A percentile compares a stretch with the other conserved stretches of the same genome.
Evolutionary conservation across 2,113 vertebrate genomes (phyloP).

Genomic region (Noturus placidus): DNA sequence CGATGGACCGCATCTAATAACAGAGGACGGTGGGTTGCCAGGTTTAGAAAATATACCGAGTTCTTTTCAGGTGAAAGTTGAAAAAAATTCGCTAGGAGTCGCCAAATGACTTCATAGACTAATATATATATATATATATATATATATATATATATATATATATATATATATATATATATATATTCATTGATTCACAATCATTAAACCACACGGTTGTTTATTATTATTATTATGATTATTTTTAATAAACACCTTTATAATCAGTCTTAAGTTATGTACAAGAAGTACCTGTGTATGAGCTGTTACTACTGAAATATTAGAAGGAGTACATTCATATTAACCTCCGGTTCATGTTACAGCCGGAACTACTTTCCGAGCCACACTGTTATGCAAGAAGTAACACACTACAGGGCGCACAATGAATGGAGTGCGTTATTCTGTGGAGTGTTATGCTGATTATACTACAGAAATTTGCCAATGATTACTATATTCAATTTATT

Average conservation of each 20-base stretch:
- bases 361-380: too few species aligned
- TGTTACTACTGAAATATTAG: background rate
- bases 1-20: background rate
- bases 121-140: background rate
- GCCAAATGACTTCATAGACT: background rate
- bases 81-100: background rate
- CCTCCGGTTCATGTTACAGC: background rate
- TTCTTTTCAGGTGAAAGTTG: background rate
- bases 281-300: background rate
- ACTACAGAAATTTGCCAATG: background rate
- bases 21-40: slow-evolving; percentile 3
- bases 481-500: background rate
- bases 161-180: background rate
- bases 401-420: background rate
- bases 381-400: too few species aligned
- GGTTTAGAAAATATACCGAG: background rate
- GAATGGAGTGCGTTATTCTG: background rate
- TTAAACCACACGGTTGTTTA: background rate
- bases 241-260: background rate
- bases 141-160: background rate
- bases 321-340: background rate
- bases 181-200: background rate
- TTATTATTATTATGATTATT: too few species aligned
- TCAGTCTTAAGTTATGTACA: background rate
- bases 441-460: background rate